Evolutionary conservation across 2,888 invertebrate genomes (phyloP), one percentile per base, ranked within the genome.

Genomic region (Leptodirus hochenwartii): DNA sequence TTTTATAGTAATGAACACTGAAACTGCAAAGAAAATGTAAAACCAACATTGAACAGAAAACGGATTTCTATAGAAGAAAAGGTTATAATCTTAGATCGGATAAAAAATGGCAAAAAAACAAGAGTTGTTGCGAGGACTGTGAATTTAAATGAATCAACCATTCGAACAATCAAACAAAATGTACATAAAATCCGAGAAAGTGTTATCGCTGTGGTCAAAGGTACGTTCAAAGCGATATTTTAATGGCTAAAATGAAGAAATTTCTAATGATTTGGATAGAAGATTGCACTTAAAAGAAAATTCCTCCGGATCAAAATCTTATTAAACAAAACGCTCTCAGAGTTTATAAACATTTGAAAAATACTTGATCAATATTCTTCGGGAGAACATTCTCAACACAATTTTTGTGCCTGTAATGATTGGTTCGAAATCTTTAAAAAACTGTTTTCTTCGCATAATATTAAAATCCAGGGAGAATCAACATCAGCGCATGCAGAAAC

Each of bases 11-110:
- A n/a, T n/a, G n/a, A n/a, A n/a, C n/a, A n/a, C n/a, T n/a, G n/a
- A n/a, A n/a, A n/a, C n/a, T n/a, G n/a, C n/a, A n/a, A n/a, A n/a
- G n/a, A n/a, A n/a, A n/a, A n/a, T n/a, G n/a, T n/a, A n/a, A n/a
- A n/a, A n/a, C n/a, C n/a, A n/a, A n/a, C n/a, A n/a, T n/a, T n/a
- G 43, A 46, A 20, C 6, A 20, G 20, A 20, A 20, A 20, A 20
- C n/a, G 44, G 43, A 45, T 46, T 41, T 43, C 40, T 38, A 37
- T 44, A 37, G 39, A 37, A 34, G 30, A 36, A 26, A 27, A 36
- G 34, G 37, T 20, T 8, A 8, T 20, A 6, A 20, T 20, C n/a
- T n/a, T 20, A n/a, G 20, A 20, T 20, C 20, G 20, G 8, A 6
- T 20, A n/a, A 20, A 20, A n/a, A 20, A n/a, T n/a, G 20, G 20